Base-by-base conservation (phyloP, 2,797 vertebrate genomes). In the Molossus alvarezi region DNA sequence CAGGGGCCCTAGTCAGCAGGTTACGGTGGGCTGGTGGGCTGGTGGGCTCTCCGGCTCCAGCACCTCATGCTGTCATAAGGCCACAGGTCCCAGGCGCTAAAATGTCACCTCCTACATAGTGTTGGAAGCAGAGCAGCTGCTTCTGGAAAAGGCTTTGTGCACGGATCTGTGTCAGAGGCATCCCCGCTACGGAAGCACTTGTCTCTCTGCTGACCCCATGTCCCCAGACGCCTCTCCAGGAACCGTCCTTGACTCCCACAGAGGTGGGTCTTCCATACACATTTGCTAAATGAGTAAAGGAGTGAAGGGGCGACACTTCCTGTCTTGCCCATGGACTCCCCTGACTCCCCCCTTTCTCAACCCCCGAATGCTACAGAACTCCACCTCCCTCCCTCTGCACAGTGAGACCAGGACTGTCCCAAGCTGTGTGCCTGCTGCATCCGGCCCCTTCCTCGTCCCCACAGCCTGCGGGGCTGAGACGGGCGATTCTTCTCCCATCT, bases 401-500 rank as follows among this genome's bases (percentile, higher is more conserved):
- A 71, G 65, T 41, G 55, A 51, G 73, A 88, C 51, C 57, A 29
- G 33, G 29, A 10, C 2, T 55, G 60, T 18, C n/a, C 9, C 0
- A 20, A 64, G 48, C 37, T 13, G 6, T 25, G 55, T 37, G 37
- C 25, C 72, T 57, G n/a, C 57, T 67, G n/a, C 23, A 45, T 48
- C 15, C 17, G 4, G 8, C n/a, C 23, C 21, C 2, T 13, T 80
- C 51, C 7, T 23, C 3, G 20, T 20, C 18, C 21, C 53, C 27
- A 18, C 18, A 41, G 65, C 17, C 14, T 0, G 3, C 65, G 5
- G 1, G 57, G 48, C 58, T 69, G 23, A 60, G 6, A 76, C 4
- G 18, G 55, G n/a, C 2, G 27, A 62, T 1, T 4, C 0, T 0
- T 41, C 5, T 0, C 51, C 23, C 2, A 7, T n/a, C 27, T 0